Evolutionary conservation across 2,888 invertebrate species (phyloP).

Genomic region (Ferrisia virgata): DNA sequence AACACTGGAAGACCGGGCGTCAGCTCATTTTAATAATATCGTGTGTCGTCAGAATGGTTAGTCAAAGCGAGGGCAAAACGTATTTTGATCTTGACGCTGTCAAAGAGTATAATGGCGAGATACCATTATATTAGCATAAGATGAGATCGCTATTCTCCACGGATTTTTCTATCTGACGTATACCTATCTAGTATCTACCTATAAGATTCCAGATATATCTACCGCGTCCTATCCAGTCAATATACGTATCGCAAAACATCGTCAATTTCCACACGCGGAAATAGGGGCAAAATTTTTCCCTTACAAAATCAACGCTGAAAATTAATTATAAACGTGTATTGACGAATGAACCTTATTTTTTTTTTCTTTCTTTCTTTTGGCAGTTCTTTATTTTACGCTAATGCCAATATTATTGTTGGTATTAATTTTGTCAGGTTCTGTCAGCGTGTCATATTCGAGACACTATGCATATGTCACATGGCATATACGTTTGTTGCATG

Average conservation of each 20-base stretch:
- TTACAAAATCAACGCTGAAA: too few relatives aligned
- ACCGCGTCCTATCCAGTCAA: too few relatives aligned
- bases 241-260: too few relatives aligned
- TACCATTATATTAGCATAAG: slow-evolving; percentile 23
- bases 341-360: too few relatives aligned
- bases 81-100: slow-evolving; percentile 27
- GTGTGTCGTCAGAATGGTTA: slow-evolving; percentile 34
- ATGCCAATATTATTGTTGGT: slow-evolving; percentile 41
- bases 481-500: not conserved
- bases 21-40: slow-evolving; percentile 38
- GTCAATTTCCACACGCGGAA: too few relatives aligned
- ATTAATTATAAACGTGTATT: too few relatives aligned
- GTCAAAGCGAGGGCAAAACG: slow-evolving; percentile 17
- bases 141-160: slow-evolving; percentile 16
- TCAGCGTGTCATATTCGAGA: slow-evolving; percentile 30
- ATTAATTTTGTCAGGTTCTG: slow-evolving; percentile 39
- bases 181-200: too few relatives aligned
- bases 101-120: slow-evolving; percentile 30
- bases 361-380: slow-evolving; percentile 6
- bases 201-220: too few relatives aligned
- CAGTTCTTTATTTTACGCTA: slow-evolving; percentile 30
- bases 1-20: slow-evolving; percentile 27
- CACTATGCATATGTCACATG: slow-evolving; percentile 22
- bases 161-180: not conserved
- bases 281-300: too few relatives aligned